Evolutionary conservation across 2,888 invertebrate species (phyloP).

Genomic region (Caenorhabditis angaria): DNA sequence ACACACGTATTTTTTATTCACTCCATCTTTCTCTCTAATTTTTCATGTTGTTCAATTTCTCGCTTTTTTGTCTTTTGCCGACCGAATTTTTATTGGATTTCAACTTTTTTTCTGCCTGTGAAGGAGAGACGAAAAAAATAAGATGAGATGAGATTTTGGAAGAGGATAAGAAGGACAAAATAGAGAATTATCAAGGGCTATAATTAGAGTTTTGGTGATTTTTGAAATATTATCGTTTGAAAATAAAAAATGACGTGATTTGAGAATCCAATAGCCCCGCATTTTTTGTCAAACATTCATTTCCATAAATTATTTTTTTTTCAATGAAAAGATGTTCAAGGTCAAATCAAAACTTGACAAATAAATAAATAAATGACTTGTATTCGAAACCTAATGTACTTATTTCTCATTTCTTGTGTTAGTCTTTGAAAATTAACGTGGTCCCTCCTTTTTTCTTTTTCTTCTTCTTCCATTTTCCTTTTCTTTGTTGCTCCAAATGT

Average conservation of each 20-base stretch:
- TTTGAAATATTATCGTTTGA: too few species aligned
- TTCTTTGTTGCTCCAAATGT: not conserved
- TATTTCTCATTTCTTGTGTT: not conserved
- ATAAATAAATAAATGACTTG: too few species aligned
- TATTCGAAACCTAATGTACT: not conserved
- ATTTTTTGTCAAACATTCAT: too few species aligned
- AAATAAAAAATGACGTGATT: too few species aligned
- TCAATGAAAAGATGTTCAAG: not conserved
- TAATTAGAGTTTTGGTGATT: too few species aligned
- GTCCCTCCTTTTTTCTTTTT: not conserved
- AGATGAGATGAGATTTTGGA: not conserved
- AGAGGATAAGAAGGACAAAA: not conserved
- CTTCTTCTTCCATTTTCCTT: not conserved
- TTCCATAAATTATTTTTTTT: too few species aligned
- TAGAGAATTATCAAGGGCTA: too few species aligned
- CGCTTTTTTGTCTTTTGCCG: conserved; percentile 2
- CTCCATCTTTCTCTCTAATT: not conserved
- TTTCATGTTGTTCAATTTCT: not conserved
- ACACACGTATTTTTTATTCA: not conserved
- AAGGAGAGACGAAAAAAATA: too few species aligned
- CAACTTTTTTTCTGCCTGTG: not conserved
- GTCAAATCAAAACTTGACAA: not conserved
- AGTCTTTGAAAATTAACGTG: conserved; percentile 4
- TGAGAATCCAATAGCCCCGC: too few species aligned
- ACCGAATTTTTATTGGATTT: conserved; percentile 1